These are phyloP conservation scores for Caenorhabditis sulstoni DNA, from an alignment of 2,888 invertebrate species.

Conservation along the genomic window DNA sequence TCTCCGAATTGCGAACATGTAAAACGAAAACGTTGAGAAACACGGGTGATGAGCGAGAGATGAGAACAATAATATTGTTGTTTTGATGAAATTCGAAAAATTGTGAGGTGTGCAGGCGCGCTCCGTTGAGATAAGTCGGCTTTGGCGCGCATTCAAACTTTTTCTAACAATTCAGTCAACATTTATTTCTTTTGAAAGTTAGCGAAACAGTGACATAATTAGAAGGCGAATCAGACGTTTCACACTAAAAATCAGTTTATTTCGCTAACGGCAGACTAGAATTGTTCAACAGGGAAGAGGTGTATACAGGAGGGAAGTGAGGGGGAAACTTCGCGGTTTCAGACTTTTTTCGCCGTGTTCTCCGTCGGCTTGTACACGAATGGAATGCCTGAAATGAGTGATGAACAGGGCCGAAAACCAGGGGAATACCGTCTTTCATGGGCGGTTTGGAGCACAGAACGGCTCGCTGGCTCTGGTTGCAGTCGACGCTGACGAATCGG, in stretches of 20 bases:
- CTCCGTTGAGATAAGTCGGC: neutral
- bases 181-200: conserved; percentile 18
- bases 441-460: conserved; percentile 45
- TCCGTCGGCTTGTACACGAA: conserved; percentile 37
- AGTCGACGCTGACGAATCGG: conserved; percentile 45
- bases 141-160: neutral
- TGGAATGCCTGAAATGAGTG: conserved; percentile 19
- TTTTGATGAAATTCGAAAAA: neutral
- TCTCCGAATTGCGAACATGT: neutral
- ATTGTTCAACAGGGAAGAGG: conserved; percentile 37
- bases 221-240: conserved; percentile 2
- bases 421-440: conserved; percentile 31
- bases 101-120: neutral
- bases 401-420: neutral
- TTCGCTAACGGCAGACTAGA: conserved; percentile 50
- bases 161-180: conserved; percentile 15
- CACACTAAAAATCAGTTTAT: conserved; percentile 41
- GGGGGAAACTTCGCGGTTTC: neutral
- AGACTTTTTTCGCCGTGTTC: conserved; percentile 26
- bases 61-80: neutral
- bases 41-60: too few relatives aligned
- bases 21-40: too few relatives aligned
- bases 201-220: neutral
- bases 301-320: conserved; percentile 38
- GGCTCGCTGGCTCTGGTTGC: conserved; percentile 34